Conservation (phyloP, 2,113 vertebrate species). For the Seriola rivoliana region DNA sequence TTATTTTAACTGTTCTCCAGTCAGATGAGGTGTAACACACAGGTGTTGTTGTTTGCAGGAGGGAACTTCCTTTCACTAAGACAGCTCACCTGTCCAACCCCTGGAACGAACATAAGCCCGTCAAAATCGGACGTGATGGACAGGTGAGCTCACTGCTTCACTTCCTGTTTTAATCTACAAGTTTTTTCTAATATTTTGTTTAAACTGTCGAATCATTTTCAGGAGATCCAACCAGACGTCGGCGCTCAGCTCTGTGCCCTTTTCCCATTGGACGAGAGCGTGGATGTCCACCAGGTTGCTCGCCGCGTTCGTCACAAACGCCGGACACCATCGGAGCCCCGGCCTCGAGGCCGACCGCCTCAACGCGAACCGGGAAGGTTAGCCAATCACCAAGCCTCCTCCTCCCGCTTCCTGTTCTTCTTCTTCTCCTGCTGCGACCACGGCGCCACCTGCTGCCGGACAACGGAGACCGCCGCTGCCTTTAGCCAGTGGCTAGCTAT, state of each 20-base stretch:
- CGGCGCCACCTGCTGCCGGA: slow-evolving; percentile 66
- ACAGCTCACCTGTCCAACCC: slow-evolving; percentile 96
- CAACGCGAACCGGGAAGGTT: slow-evolving; percentile 99
- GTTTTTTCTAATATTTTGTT: not conserved
- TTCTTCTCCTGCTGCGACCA: slow-evolving; percentile 61
- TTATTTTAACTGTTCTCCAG: too few species aligned
- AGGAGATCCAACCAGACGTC: slow-evolving; percentile 97
- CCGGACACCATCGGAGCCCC: slow-evolving; percentile 91
- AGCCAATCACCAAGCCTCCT: slow-evolving; percentile 89
- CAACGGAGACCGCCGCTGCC: slow-evolving; percentile 50
- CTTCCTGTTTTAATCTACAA: too few species aligned
- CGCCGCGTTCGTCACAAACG: slow-evolving; percentile 95
- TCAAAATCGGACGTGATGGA: slow-evolving; percentile 98
- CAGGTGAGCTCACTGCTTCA: slow-evolving; percentile 83
- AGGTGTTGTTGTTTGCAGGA: slow-evolving; percentile 77
- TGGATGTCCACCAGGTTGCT: slow-evolving; percentile 98
- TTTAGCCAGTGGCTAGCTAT: slow-evolving; percentile 56
- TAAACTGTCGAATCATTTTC: slow-evolving; percentile 28
- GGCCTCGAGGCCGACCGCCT: slow-evolving; percentile 91
- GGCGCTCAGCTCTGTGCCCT: slow-evolving; percentile 96
- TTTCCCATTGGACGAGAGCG: slow-evolving; percentile 97
- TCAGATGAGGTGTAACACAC: too few species aligned
- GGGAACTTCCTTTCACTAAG: slow-evolving; percentile 97
- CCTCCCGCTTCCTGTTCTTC: slow-evolving; percentile 84
- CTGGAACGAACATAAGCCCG: slow-evolving; percentile 99